Evolutionary conservation across 2,888 invertebrate genomes (phyloP).

Genomic region (Schizaphis graminum): DNA sequence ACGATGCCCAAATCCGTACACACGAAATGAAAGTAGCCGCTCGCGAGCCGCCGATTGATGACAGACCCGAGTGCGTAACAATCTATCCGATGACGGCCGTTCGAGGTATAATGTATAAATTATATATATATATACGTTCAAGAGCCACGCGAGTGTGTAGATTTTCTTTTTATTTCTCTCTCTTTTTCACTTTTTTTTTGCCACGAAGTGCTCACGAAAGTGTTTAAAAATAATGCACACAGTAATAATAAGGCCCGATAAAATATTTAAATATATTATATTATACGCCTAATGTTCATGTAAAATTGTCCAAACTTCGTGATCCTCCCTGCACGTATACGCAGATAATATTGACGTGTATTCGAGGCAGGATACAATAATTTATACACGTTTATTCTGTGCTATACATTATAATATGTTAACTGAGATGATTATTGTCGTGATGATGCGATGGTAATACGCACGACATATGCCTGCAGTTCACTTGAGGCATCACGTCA

Average conservation of each 20-base stretch:
- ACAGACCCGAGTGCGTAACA: conserved; percentile 49
- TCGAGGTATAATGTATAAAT: conserved; percentile 6
- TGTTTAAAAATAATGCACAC: neutral
- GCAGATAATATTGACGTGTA: neutral
- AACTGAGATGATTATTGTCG: neutral
- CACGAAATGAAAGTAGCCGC: conserved; percentile 64
- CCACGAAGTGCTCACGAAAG: neutral
- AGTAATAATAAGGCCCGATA: neutral
- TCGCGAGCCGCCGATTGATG: conserved; percentile 53
- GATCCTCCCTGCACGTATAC: neutral
- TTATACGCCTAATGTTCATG: neutral
- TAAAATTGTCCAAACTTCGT: neutral
- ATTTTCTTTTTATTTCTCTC: neutral
- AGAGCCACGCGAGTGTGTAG: neutral
- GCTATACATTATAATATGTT: neutral
- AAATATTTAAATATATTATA: neutral
- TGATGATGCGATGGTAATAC: neutral
- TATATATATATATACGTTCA: neutral
- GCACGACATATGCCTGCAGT: neutral
- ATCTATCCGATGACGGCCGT: conserved; percentile 27
- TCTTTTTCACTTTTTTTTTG: neutral
- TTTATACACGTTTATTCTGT: neutral
- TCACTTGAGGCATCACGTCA: neutral
- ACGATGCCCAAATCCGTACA: conserved; percentile 64
- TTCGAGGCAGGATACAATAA: neutral